Conservation (phyloP, 2,888 invertebrate genomes). For the Pecten maximus region DNA sequence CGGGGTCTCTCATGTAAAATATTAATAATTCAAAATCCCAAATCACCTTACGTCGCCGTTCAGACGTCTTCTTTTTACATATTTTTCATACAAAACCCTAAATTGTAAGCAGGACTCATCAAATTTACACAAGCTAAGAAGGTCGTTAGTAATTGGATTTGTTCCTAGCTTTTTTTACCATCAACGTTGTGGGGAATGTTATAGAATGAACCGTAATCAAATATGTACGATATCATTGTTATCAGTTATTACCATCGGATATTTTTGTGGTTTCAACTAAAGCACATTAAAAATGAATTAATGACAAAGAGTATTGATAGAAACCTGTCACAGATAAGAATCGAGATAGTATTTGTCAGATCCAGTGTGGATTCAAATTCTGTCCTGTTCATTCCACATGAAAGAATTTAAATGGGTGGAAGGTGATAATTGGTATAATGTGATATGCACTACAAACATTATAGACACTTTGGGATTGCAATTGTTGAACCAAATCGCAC, state of each 20-base stretch:
- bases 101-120: neutral
- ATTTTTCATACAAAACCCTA: neutral
- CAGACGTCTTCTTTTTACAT: neutral
- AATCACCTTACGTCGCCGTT: neutral
- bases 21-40: conserved; percentile 15
- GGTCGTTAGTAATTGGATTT: neutral
- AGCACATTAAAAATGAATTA: neutral
- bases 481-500: neutral
- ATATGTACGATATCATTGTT: neutral
- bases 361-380: neutral
- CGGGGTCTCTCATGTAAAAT: neutral
- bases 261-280: neutral
- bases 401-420: neutral
- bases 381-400: neutral
- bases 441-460: neutral
- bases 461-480: neutral
- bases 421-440: neutral
- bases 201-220: neutral
- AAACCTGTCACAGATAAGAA: neutral
- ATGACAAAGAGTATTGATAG: neutral
- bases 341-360: neutral
- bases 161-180: neutral
- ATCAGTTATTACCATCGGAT: neutral
- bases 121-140: conserved; percentile 28
- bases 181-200: neutral